Evolutionary conservation across 2,888 invertebrate species (phyloP).

Genomic region (Corbicula japonica): DNA sequence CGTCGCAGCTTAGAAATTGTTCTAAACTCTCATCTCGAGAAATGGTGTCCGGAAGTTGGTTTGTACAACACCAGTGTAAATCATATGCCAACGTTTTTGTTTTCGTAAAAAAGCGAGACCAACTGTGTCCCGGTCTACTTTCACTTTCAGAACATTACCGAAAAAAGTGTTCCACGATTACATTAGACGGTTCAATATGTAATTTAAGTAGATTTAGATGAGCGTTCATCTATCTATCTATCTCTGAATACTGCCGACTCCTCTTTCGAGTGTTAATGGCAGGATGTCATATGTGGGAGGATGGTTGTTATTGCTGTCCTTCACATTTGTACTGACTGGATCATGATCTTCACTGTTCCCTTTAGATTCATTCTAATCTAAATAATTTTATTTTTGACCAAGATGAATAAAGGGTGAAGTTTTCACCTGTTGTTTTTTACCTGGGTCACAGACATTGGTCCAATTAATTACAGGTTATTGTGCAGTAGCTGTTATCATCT

Average conservation of each 20-base stretch:
- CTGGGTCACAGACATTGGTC: too few species aligned
- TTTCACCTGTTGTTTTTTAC: too few species aligned
- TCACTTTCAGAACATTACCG: constrained; percentile 38
- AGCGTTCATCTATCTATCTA: neutral
- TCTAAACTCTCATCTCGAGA: neutral
- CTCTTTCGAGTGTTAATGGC: neutral
- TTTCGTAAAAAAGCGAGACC: neutral
- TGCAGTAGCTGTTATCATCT: too few species aligned
- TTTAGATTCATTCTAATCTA: too few species aligned
- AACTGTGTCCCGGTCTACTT: constrained; percentile 28
- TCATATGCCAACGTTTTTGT: neutral
- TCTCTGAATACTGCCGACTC: neutral
- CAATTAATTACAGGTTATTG: too few species aligned
- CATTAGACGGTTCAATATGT: neutral
- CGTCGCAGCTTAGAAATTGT: neutral
- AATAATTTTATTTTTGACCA: too few species aligned
- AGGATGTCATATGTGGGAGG: neutral
- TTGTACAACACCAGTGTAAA: neutral
- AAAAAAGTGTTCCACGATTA: neutral
- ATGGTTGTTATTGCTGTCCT: neutral
- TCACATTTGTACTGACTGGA: too few species aligned
- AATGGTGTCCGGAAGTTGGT: neutral
- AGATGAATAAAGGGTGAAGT: too few species aligned
- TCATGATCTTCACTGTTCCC: too few species aligned
- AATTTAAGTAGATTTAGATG: neutral